A percentile compares a stretch with the other conserved stretches of the same genome.
These are phyloP conservation scores for Parauchenoglanis ngamensis DNA, from an alignment of 2,797 vertebrate genomes.

Conservation along the genomic window DNA sequence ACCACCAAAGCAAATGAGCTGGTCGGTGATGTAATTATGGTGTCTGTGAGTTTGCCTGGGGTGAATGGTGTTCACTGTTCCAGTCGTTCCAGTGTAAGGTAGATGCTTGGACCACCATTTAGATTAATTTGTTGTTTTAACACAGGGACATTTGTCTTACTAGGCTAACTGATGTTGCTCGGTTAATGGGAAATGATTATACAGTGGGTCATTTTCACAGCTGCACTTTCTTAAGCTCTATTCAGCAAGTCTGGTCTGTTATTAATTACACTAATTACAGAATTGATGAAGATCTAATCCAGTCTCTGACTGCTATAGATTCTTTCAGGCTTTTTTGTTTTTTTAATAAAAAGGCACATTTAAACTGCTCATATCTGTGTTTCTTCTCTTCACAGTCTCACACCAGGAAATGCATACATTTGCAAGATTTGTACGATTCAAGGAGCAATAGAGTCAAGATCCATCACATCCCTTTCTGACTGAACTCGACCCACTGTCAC, in stretches of 20 bases:
- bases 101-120: constrained; percentile 16
- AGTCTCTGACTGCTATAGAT: constrained; percentile 8
- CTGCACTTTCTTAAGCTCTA: constrained; percentile 1
- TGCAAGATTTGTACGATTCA: constrained; percentile 66
- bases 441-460: constrained; percentile 54
- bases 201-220: constrained; percentile 24
- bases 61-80: constrained; percentile 43
- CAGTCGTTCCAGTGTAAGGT: constrained; percentile 25
- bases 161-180: constrained; percentile 40
- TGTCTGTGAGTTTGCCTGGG: constrained; percentile 47
- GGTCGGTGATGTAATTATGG: constrained; percentile 56
- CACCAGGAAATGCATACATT: constrained; percentile 74
- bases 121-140: constrained; percentile 52
- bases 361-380: constrained; percentile 23
- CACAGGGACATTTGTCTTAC: constrained; percentile 47
- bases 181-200: constrained; percentile 37
- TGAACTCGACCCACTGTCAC: constrained; percentile 43
- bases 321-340: not conserved
- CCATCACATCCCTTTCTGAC: constrained; percentile 48
- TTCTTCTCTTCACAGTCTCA: constrained; percentile 70
- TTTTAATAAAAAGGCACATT: not conserved
- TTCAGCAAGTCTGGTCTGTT: not conserved
- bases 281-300: constrained; percentile 29
- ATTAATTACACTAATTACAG: constrained; percentile 19
- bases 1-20: constrained; percentile 57